Conservation (phyloP, 2,797 vertebrate genomes). For the Mormyrus hasselquistii region DNA sequence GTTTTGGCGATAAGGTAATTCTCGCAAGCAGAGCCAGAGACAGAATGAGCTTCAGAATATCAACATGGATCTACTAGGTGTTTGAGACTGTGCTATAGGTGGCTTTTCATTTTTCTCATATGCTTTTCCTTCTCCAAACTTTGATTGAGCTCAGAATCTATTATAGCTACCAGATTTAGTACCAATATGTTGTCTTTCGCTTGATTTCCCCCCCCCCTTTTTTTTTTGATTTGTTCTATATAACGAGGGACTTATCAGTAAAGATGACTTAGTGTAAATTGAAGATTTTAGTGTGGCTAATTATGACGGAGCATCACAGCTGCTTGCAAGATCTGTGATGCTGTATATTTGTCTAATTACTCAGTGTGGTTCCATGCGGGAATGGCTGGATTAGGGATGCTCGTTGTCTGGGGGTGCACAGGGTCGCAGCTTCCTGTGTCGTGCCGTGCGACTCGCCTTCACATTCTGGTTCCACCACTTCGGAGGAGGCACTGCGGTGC, state of each 20-base stretch:
- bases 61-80: neutral
- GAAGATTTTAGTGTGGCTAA: neutral
- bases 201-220: too few relatives aligned
- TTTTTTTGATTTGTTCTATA: neutral
- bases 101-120: neutral
- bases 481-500: slow-evolving; percentile 1
- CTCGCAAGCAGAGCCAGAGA: neutral
- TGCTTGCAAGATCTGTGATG: neutral
- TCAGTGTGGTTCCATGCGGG: neutral
- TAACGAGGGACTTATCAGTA: neutral
- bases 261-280: neutral
- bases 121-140: neutral
- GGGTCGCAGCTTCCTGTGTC: neutral
- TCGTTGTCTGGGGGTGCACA: too few relatives aligned
- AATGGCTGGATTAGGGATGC: neutral
- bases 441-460: slow-evolving; percentile 14
- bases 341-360: neutral
- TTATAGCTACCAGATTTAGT: slow-evolving; percentile 48
- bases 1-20: slow-evolving; percentile 3
- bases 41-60: neutral
- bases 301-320: neutral
- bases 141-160: neutral
- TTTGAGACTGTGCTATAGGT: slow-evolving; percentile 4
- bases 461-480: slow-evolving; percentile 31
- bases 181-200: slow-evolving; percentile 20